phyloP scores from a whole-genome alignment of 2,113 vertebrate species.

The Ahaetulla prasina region DNA sequence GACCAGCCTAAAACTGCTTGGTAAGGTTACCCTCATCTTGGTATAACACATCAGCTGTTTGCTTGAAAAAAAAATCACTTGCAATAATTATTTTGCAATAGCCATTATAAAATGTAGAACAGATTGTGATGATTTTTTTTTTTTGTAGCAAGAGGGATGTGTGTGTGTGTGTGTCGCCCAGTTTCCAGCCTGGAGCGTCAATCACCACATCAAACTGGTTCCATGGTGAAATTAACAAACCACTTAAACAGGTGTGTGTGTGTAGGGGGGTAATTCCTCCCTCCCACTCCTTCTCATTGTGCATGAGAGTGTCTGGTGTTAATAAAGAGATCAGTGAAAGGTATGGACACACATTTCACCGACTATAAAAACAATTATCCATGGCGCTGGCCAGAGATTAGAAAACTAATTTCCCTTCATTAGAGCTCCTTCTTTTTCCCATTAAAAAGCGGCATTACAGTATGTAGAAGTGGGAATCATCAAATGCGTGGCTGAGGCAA shows the following conservation, averaged over 20 bases:
- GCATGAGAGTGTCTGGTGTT: neutral
- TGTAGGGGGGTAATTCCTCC: neutral
- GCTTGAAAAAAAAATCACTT: constrained; percentile 5
- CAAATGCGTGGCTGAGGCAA: neutral
- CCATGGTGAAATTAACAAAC: constrained; percentile 13
- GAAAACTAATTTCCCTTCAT: constrained; percentile 9
- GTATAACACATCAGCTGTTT: neutral
- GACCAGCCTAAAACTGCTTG: neutral
- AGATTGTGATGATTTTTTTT: neutral
- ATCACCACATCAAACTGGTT: neutral
- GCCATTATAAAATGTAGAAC: neutral
- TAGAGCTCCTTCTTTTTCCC: neutral
- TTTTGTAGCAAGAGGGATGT: no score
- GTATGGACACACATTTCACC: neutral
- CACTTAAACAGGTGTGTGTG: neutral
- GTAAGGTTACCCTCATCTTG: neutral
- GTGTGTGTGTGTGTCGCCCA: neutral
- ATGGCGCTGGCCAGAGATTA: neutral
- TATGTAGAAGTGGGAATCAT: neutral
- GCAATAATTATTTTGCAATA: constrained; percentile 1
- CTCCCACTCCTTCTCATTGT: neutral
- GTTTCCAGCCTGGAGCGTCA: neutral
- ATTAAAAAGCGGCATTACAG: neutral
- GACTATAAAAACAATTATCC: constrained; percentile 23
- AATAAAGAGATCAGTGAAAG: constrained; percentile 21